Evolutionary conservation across 2,888 invertebrate species (phyloP).

Genomic region (Drosophila kambysellisi): DNA sequence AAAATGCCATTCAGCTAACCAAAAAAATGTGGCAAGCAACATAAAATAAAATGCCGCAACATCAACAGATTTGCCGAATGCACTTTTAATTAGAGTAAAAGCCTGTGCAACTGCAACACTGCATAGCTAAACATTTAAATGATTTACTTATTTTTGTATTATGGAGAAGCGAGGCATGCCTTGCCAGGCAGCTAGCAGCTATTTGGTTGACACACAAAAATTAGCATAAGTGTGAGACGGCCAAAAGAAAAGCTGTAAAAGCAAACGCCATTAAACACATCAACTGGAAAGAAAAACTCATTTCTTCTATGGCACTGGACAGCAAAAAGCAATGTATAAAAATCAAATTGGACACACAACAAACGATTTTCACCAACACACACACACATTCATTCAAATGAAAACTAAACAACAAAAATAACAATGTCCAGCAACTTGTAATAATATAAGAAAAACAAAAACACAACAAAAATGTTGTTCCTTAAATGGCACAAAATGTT

Average conservation of each 20-base stretch:
- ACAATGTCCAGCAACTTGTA: constrained; percentile 72
- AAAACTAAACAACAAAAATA: constrained; percentile 37
- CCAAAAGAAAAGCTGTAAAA: constrained; percentile 74
- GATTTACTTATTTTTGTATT: constrained; percentile 25
- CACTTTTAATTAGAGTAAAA: constrained; percentile 84
- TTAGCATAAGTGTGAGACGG: constrained; percentile 70
- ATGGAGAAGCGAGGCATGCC: constrained; percentile 10
- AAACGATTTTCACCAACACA: constrained; percentile 60
- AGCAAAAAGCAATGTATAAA: constrained; percentile 55
- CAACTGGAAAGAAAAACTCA: constrained; percentile 79
- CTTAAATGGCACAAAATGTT: constrained; percentile 81
- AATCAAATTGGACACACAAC: constrained; percentile 75
- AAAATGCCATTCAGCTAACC: constrained; percentile 37
- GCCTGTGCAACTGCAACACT: constrained; percentile 74
- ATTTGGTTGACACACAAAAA: constrained; percentile 63
- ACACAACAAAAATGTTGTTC: constrained; percentile 74
- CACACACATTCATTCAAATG: constrained; percentile 9
- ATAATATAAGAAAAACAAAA: constrained; percentile 79
- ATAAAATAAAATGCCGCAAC: constrained; percentile 8
- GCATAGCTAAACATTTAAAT: constrained; percentile 30
- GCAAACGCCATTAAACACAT: constrained; percentile 81
- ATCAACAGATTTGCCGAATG: constrained; percentile 60
- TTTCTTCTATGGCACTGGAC: constrained; percentile 59
- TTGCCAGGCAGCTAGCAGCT: constrained; percentile 27
- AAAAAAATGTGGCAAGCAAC: constrained; percentile 15